Conservation (phyloP, 2,888 invertebrate genomes). For the Lycocerus yunnanus region DNA sequence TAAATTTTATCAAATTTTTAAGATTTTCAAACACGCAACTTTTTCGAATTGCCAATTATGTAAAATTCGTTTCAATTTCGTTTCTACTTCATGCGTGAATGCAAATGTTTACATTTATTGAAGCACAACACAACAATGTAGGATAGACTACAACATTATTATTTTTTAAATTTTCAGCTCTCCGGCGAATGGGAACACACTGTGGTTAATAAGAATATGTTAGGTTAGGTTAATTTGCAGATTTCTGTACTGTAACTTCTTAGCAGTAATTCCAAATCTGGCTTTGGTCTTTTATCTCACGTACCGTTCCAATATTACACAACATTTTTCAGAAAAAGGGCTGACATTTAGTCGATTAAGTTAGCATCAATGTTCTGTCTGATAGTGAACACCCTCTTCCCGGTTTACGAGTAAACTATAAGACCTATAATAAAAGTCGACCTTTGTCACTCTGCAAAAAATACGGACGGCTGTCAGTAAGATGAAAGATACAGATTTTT, state of each 20-base stretch:
- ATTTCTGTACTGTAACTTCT: too few species aligned
- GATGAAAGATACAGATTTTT: background rate
- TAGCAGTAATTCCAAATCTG: background rate
- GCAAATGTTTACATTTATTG: background rate
- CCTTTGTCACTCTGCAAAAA: background rate
- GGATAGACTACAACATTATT: background rate
- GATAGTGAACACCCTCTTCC: background rate
- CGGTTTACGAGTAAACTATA: background rate
- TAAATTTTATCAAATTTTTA: background rate
- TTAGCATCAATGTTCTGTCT: background rate
- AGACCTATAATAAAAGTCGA: background rate
- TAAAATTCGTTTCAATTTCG: background rate
- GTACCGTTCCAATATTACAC: background rate
- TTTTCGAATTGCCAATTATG: background rate
- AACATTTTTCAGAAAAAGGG: background rate
- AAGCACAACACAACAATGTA: background rate
- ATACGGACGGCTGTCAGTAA: background rate
- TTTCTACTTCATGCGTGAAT: background rate
- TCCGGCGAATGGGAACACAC: too few species aligned
- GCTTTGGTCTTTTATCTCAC: background rate
- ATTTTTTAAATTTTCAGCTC: background rate
- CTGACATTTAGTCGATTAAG: background rate
- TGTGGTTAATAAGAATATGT: too few species aligned
- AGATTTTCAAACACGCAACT: background rate
- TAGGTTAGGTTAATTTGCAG: too few species aligned